Base-by-base conservation (phyloP, 2,113 vertebrate species). In the Ophiodon elongatus region DNA sequence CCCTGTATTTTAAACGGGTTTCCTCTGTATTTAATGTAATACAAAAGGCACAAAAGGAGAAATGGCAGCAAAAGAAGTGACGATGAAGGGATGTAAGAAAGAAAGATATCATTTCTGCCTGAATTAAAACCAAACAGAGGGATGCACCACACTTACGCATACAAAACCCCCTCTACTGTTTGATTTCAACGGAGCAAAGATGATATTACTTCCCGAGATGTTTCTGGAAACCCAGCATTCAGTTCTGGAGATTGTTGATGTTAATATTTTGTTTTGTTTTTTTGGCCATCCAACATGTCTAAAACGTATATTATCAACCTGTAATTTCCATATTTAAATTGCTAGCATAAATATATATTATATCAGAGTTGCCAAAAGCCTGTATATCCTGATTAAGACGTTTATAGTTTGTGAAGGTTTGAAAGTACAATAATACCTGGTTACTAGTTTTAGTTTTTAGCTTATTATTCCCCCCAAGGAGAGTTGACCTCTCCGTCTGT, bases 221-320 rank as follows among this genome's bases (percentile, higher is more conserved):
- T 73, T 79, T 39, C 74, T 33, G 56, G 23, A 76, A 89, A 76
- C 21, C 1, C 47, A 14, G 57, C 33, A 50, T 37, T 78, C 7
- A 68, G 37, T 60, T 77, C 14, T 64, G 2, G 2, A 76, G 68
- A 63, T 80, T 73, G 15, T 50, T 69, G 39, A 52, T 72, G 25
- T 79, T 59, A 6, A 75, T 72, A 41, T 73, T 57, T 66, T 25
- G 52, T 0, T 73, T 31, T 71, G 1, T 41, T 67, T 83, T n/a
- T 70, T 91, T 80, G 81, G 83, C 41, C 14, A 1, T 90, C 87
- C 84, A 59, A 72, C 21, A 35, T 85, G 80, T 96, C 78, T 94
- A 94, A 95, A 95, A 93, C 82, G 88, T 96, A 37, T 84, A 83
- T 84, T 80, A 83, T 90, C 71, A 50, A 71, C 68, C 17, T 88